Percentiles rank a stretch among this genome's conserved stretches.
phyloP scores from a whole-genome alignment of 2,113 vertebrate genomes.

The Ctenomys sociabilis region DNA sequence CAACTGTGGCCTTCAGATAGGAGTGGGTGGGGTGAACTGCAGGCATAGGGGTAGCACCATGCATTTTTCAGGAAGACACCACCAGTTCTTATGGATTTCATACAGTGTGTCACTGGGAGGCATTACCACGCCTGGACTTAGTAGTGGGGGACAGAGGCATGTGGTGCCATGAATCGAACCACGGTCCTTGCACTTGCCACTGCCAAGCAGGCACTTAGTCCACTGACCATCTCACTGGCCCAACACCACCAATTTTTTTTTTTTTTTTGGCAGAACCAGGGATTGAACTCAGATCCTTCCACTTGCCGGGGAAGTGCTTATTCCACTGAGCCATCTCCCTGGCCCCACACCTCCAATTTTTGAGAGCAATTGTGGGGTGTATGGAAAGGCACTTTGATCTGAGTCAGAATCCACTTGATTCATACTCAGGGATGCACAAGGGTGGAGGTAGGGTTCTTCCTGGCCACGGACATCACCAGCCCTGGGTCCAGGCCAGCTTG shows the following conservation, averaged over 20 bases:
- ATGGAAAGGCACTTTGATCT: neutral
- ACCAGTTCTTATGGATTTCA: neutral
- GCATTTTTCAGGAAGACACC: neutral
- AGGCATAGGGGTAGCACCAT: neutral
- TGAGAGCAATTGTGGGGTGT: neutral
- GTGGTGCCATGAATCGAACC: too few relatives aligned
- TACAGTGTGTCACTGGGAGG: too few relatives aligned
- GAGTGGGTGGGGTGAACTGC: too few relatives aligned
- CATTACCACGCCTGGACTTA: too few relatives aligned
- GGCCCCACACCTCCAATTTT: neutral
- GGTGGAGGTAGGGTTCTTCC: neutral
- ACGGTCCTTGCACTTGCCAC: too few relatives aligned
- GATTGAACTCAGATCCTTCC: too few relatives aligned
- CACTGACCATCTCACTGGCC: too few relatives aligned
- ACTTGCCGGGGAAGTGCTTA: too few relatives aligned
- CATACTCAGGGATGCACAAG: neutral
- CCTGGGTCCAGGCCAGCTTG: neutral
- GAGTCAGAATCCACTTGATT: neutral
- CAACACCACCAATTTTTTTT: neutral
- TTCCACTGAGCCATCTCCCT: too few relatives aligned
- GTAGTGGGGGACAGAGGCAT: too few relatives aligned
- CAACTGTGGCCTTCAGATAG: neutral
- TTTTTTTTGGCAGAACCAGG: too few relatives aligned
- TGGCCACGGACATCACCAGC: neutral
- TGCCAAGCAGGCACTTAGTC: too few relatives aligned